Conservation (phyloP, 2,113 vertebrate genomes). For the Poicephalus gulielmi region DNA sequence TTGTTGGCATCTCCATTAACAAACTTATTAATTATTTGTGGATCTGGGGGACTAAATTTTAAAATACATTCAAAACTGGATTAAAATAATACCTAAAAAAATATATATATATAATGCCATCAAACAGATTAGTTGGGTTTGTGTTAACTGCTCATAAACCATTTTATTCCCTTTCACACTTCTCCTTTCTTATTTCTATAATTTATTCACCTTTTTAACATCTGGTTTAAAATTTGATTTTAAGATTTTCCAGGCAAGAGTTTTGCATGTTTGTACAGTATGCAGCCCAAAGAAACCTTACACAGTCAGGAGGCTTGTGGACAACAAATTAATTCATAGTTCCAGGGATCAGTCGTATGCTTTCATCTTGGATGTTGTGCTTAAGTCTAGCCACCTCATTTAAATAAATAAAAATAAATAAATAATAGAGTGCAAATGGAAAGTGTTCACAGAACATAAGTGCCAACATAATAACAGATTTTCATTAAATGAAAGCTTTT, state of each 20-base stretch:
- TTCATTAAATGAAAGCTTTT: not conserved
- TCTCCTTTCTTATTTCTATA: not conserved
- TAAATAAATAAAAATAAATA: not conserved
- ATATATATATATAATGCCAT: not conserved
- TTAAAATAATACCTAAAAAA: not conserved
- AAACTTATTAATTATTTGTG: constrained; percentile 17
- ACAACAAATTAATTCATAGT: not conserved
- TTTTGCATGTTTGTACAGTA: not conserved
- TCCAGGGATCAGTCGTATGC: not conserved
- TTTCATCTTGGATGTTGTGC: not conserved
- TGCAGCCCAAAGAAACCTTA: not conserved
- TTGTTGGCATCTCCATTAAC: not conserved
- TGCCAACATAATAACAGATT: not conserved
- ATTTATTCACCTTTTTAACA: constrained; percentile 13
- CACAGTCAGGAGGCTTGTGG: not conserved
- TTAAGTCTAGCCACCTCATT: not conserved
- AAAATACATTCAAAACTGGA: not conserved
- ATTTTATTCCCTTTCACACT: not conserved
- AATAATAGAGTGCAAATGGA: not conserved
- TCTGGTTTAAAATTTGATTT: constrained; percentile 31
- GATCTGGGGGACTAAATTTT: not conserved
- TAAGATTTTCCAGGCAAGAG: not conserved
- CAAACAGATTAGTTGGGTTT: not conserved
- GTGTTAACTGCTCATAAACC: not conserved
- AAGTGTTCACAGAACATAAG: not conserved